These are phyloP conservation scores for Dolichallabes microphthalmus DNA, from an alignment of 2,113 vertebrate species.

Conservation along the genomic window DNA sequence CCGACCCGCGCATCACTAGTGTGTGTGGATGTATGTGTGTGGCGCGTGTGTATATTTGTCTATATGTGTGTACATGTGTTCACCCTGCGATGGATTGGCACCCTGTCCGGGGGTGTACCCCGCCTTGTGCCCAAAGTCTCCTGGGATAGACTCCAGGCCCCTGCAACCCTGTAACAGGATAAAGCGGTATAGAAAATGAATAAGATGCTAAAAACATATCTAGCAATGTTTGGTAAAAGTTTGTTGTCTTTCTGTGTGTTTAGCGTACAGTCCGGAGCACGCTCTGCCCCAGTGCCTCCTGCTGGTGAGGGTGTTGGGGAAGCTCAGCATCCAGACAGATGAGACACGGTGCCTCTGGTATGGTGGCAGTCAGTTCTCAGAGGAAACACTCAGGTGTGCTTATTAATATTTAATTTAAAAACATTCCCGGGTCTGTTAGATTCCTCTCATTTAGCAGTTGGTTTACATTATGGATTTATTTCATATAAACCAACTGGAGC, in stretches of 20 bases:
- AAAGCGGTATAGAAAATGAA: too few species aligned
- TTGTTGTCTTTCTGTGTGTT: slow-evolving; percentile 21
- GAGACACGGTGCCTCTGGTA: slow-evolving; percentile 83
- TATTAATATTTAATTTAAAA: neutral
- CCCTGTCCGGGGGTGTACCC: too few species aligned
- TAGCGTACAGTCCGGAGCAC: slow-evolving; percentile 76
- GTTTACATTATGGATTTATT: neutral
- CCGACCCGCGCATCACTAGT: too few species aligned
- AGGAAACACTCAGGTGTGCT: slow-evolving; percentile 67
- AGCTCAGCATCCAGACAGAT: slow-evolving; percentile 77
- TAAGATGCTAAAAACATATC: too few species aligned
- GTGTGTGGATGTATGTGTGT: too few species aligned
- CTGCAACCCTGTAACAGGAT: too few species aligned
- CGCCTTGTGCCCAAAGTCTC: too few species aligned
- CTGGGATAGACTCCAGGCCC: too few species aligned
- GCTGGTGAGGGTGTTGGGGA: slow-evolving; percentile 77
- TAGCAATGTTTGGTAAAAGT: neutral
- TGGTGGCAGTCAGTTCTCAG: slow-evolving; percentile 67
- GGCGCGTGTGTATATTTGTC: too few species aligned
- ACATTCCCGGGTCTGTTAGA: too few species aligned
- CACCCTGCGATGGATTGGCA: too few species aligned
- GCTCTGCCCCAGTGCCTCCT: slow-evolving; percentile 84
- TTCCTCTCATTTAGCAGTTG: neutral
- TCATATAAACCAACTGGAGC: neutral
- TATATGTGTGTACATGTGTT: too few species aligned